Base-by-base conservation (phyloP, 1,140 invertebrate species). In the Cryptotermes secundus region DNA sequence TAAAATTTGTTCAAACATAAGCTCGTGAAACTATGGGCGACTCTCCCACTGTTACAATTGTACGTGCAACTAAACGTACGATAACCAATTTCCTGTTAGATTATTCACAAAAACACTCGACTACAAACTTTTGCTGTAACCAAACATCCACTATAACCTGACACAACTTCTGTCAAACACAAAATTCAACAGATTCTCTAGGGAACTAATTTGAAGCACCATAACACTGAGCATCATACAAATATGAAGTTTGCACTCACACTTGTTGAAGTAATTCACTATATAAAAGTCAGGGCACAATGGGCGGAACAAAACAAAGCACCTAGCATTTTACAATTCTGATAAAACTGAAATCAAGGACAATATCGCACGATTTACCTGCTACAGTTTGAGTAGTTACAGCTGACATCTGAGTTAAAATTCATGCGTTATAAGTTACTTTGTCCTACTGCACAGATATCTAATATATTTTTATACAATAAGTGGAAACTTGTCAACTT, bases 381-480 rank as follows among this genome's bases (percentile, higher is more conserved):
- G 84, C 42, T 80, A 84, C 80, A 84, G 84, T 36, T 53, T 84
- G 84, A 42, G 84, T 82, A 84, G 84, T 84, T 35, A 84, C 84
- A 82, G 84, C 84, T 82, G 84, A 84, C 84, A 84, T 84, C 84
- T 38, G 79, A 81, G 34, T 85, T 80, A n/a, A 86, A 85, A 86
- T 83, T 82, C 85, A 86, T 86, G 65, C 85, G 85, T 84, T 80
- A 85, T 38, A 36, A 79, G 24, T 42, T 49, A 59, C 35, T 84
- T 84, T 82, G 35, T 34, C 59, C n/a, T 31, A n/a, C 26, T 72
- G 9, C 59, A 72, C 59, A 72, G 59, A 72, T 16, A 72, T 16
- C 9, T 72, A 72, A 72, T 31, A n/a, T 72, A 72, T 1, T 72
- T 72, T 72, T 72, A 72, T 72, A 16, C 7, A 31, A n/a, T 26